Conservation (phyloP, 2,113 vertebrate genomes). For the Sminthopsis crassicaudata region DNA sequence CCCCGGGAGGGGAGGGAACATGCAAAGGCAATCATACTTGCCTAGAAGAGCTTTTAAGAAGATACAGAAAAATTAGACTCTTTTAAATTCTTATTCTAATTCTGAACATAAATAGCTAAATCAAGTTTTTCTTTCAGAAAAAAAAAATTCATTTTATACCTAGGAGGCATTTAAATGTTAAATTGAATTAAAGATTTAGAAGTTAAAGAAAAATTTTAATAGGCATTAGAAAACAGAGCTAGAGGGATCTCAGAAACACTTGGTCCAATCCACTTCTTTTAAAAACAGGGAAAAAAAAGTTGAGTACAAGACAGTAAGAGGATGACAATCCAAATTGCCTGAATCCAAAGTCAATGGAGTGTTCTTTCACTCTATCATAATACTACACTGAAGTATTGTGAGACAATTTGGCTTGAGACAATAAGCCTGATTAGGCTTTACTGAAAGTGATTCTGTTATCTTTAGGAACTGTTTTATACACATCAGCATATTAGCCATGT, state of each 20-base stretch:
- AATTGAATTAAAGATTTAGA: not conserved
- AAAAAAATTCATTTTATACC: not conserved
- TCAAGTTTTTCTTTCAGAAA: conserved; percentile 37
- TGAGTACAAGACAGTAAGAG: not conserved
- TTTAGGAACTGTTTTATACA: conserved; percentile 31
- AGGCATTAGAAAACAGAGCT: not conserved
- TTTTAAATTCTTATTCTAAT: conserved; percentile 27
- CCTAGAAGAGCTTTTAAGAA: conserved; percentile 17
- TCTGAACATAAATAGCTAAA: conserved; percentile 46
- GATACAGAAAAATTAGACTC: conserved; percentile 39
- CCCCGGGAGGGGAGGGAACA: too few species aligned
- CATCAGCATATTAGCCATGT: conserved; percentile 59
- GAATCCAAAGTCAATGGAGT: not conserved
- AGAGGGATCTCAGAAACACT: not conserved
- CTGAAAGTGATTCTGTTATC: conserved; percentile 12
- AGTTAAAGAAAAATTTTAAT: not conserved
- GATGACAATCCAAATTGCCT: not conserved
- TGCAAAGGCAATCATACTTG: not conserved
- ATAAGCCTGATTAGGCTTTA: conserved; percentile 45
- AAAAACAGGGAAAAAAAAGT: not conserved
- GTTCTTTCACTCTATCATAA: conserved; percentile 32
- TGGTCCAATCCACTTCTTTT: not conserved
- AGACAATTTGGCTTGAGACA: not conserved
- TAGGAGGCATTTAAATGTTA: not conserved
- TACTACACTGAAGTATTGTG: not conserved